Base-by-base conservation (phyloP, 2,797 vertebrate species). In the Chaenodraco wilsoni region DNA sequence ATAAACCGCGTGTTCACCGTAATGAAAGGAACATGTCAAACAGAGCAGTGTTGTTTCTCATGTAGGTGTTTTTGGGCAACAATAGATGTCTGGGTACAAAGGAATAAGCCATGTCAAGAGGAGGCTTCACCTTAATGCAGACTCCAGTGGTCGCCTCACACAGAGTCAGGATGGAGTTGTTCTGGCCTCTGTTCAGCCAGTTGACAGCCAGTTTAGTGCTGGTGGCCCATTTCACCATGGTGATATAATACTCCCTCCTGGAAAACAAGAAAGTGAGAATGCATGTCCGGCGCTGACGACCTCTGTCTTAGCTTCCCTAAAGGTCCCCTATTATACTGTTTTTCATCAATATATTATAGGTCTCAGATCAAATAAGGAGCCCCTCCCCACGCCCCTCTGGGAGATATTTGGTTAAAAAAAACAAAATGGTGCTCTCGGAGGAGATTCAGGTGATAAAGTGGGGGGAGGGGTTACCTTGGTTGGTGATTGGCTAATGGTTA, bases 181-280 rank as follows among this genome's bases (percentile, higher is more conserved):
- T 99, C 94, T 99, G 98, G 0, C 96, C 97, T 74, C 98, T 92
- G 95, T 98, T 99, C 83, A 99, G 92, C 98, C 98, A 99, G 92
- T 98, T 99, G 40, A 99, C 96, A 3, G 97, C 97, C 78, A 99
- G 95, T 86, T 99, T 99, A 85, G 97, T 99, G 90, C 96, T 99
- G 69, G 97, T 98, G 46, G 97, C 97, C 98, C 98, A 99, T 37
- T 96, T 98, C 84, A 99, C 98, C 97, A 98, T 96, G 61, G 97
- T 99, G 88, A 99, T 94, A 76, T 99, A 99, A 92, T 97, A 96
- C 54, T 99, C 97, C 79, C 96, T 98, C 84, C 93, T 95, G 76
- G 21, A 86, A 76, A 66, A 58, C 2, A 57, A 82, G 14, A 73
- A 19, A 16, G 56, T 16, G 55, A 72, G 48, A 72, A 65, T 1